phyloP scores from a whole-genome alignment of 2,888 invertebrate genomes.

The Molorchus minor region DNA sequence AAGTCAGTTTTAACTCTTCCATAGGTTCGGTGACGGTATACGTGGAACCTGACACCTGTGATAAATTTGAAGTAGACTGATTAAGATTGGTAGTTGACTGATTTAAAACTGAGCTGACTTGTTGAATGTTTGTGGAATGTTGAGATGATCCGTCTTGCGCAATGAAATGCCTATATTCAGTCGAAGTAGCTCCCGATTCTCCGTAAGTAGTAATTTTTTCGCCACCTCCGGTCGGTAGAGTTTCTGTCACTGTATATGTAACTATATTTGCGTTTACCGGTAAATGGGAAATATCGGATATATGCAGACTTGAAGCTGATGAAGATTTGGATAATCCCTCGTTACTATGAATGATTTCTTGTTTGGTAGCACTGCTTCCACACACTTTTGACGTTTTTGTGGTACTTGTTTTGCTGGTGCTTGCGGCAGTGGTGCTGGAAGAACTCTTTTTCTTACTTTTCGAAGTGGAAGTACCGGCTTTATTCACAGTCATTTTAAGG shows the following conservation, averaged over 20 bases:
- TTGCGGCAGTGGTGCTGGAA: constrained; percentile 40
- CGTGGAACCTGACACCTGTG: constrained; percentile 55
- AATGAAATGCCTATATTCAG: constrained; percentile 60
- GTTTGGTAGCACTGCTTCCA: constrained; percentile 37
- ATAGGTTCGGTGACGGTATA: constrained; percentile 61
- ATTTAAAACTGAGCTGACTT: constrained; percentile 59
- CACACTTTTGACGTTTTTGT: constrained; percentile 47
- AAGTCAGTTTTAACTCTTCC: constrained; percentile 56
- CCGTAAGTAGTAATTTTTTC: constrained; percentile 60
- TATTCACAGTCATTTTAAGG: constrained; percentile 56
- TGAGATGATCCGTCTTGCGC: constrained; percentile 50
- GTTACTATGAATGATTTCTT: constrained; percentile 37
- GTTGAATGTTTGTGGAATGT: constrained; percentile 54
- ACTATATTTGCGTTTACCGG: constrained; percentile 55
- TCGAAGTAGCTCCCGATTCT: constrained; percentile 55
- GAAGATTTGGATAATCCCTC: constrained; percentile 56
- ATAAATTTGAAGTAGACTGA: constrained; percentile 57
- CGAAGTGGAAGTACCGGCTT: constrained; percentile 48
- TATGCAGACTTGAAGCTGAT: constrained; percentile 58
- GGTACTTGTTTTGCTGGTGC: constrained; percentile 45
- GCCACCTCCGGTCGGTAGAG: constrained; percentile 57
- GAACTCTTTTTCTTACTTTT: constrained; percentile 52
- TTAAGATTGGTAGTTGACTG: constrained; percentile 56
- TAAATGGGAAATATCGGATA: constrained; percentile 60
- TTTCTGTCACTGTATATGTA: constrained; percentile 59